These are phyloP conservation scores for Sebastes minor DNA, from an alignment of 2,797 vertebrate species.

Conservation along the genomic window DNA sequence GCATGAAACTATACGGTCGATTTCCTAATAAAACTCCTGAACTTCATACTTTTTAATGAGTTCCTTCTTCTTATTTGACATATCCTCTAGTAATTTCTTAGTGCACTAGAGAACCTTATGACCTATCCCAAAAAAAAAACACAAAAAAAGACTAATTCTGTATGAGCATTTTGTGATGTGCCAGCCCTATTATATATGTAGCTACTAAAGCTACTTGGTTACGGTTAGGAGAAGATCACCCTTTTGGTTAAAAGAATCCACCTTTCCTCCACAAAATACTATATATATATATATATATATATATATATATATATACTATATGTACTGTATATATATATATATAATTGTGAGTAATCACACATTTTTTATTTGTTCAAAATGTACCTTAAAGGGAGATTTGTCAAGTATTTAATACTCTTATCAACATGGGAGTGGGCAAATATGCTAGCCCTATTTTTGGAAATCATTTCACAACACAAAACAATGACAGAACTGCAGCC, in stretches of 20 bases:
- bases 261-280: neutral
- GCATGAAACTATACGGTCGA: neutral
- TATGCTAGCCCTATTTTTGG: too few relatives aligned
- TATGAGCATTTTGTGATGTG: neutral
- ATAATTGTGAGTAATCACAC: too few relatives aligned
- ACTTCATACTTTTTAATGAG: slow-evolving; percentile 6
- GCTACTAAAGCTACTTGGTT: neutral
- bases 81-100: neutral
- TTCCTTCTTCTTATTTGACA: slow-evolving; percentile 10
- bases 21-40: slow-evolving; percentile 6
- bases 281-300: too few relatives aligned
- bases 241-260: neutral
- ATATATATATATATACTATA: neutral
- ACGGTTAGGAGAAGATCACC: neutral
- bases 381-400: too few relatives aligned
- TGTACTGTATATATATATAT: too few relatives aligned
- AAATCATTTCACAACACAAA: too few relatives aligned
- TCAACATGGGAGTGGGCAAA: too few relatives aligned
- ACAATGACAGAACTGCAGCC: too few relatives aligned
- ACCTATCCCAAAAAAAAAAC: neutral
- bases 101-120: neutral
- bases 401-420: too few relatives aligned
- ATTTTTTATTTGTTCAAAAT: too few relatives aligned
- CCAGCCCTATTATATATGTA: neutral
- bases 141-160: neutral